Evolutionary conservation across 2,888 invertebrate species (phyloP), one percentile per base, ranked within the genome.

Genomic region (Opisthograptis luteolata): DNA sequence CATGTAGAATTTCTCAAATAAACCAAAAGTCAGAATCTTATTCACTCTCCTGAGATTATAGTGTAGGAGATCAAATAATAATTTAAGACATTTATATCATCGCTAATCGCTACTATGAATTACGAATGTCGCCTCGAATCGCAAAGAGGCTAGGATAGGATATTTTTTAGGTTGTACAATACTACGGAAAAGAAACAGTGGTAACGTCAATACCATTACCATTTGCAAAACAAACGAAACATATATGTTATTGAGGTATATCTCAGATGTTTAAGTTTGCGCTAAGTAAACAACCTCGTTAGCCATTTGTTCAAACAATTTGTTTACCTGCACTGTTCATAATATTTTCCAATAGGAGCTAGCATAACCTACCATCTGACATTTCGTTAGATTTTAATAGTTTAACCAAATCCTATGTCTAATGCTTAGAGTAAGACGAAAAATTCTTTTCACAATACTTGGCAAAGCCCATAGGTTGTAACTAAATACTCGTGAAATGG

Each of bases 391-490:
- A 35, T 27, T 15, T 27, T 28, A 20, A 13, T 31, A 42, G 41
- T 30, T 36, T 25, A 19, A 25, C 12, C 30, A 30, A 31, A 1
- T 24, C 10, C 12, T 14, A 2, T 40, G n/a, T 25, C 22, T 27
- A 24, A 28, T 28, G 20, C 47, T 37, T 34, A 45, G 45, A 48
- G 48, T 50, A 51, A 49, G 22, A 12, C 36, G 10, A 32, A 37
- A 25, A 46, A 52, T 56, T 37, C 51, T 52, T 46, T 42, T 37
- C 14, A 25, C 36, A 20, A 27, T 36, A 36, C 47, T 22, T 27
- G 36, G 13, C 13, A 25, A 42, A 36, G 41, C 34, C 40, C 43
- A 35, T 22, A 20, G 42, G 45, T 40, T 19, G 43, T 13, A 17
- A 2, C 46, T 17, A 47, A 13, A 47, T n/a, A n/a, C 1, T 22